Evolutionary conservation across 2,797 vertebrate species (phyloP).

Genomic region (Squalus acanthias): DNA sequence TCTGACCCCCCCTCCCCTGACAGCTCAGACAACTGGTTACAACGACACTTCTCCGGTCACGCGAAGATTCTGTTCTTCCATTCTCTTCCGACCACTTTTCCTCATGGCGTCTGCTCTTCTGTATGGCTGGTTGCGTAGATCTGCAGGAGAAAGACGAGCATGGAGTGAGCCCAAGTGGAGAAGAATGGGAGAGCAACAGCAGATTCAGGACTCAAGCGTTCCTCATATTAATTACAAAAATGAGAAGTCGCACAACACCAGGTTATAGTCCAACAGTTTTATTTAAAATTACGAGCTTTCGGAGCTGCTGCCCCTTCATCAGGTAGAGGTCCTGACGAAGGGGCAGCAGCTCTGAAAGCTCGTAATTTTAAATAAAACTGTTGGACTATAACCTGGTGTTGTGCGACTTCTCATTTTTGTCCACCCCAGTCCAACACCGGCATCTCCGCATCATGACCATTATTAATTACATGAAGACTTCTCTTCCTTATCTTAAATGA

Average conservation of each 20-base stretch:
- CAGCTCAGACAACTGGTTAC: conserved; percentile 50
- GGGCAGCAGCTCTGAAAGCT: no score
- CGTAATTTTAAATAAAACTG: no score
- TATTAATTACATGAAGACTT: background rate
- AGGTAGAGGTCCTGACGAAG: no score
- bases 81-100: conserved; percentile 72
- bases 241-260: no score
- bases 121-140: conserved; percentile 85
- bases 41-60: conserved; percentile 78
- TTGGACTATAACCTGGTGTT: no score
- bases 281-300: no score
- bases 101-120: conserved; percentile 71
- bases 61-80: conserved; percentile 66
- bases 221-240: no score
- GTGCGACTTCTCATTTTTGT: no score
- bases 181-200: background rate
- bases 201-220: background rate
- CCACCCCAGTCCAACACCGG: no score
- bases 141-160: conserved; percentile 50
- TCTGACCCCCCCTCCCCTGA: background rate
- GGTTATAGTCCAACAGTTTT: no score
- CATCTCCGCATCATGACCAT: no score
- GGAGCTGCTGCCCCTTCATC: no score
- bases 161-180: background rate
- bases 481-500: conserved; percentile 45